phyloP scores from a whole-genome alignment of 2,888 invertebrate genomes.

The Physocephala rufipes region DNA sequence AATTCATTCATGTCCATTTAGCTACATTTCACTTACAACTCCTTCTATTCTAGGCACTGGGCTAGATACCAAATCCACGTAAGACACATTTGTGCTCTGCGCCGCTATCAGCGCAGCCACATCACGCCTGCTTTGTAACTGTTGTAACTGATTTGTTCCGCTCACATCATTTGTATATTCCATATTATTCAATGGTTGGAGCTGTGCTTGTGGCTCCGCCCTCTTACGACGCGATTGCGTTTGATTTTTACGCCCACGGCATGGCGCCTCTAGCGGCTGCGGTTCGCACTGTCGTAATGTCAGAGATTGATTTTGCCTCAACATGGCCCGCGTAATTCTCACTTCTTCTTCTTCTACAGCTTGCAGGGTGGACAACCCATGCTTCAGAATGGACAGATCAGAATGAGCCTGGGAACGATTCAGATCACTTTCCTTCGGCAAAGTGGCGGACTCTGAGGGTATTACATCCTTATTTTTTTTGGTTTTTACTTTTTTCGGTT shows the following conservation, averaged over 20 bases:
- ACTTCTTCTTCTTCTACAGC: background rate
- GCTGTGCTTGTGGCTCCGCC: background rate
- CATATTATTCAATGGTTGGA: background rate
- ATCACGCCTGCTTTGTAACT: constrained; percentile 42
- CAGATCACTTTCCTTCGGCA: too few species aligned
- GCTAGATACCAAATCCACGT: constrained; percentile 54
- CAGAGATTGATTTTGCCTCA: background rate
- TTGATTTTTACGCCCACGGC: constrained; percentile 15
- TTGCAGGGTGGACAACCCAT: background rate
- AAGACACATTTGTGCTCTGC: constrained; percentile 47
- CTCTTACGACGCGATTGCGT: background rate
- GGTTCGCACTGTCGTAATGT: background rate
- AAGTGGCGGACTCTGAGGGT: too few species aligned
- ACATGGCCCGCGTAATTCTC: constrained; percentile 9
- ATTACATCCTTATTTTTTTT: background rate
- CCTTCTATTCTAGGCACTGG: constrained; percentile 53
- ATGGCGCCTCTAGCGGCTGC: background rate
- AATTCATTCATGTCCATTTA: background rate
- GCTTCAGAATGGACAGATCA: background rate
- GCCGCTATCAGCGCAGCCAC: constrained; percentile 51
- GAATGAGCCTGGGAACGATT: too few species aligned
- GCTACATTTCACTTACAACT: constrained; percentile 47
- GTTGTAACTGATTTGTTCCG: constrained; percentile 16
- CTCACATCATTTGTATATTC: background rate
- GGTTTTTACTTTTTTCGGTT: background rate